Percentiles rank a stretch among this genome's conserved stretches.
These are phyloP conservation scores for Styela clava DNA, from an alignment of 23 tunicate species.

Conservation along the genomic window DNA sequence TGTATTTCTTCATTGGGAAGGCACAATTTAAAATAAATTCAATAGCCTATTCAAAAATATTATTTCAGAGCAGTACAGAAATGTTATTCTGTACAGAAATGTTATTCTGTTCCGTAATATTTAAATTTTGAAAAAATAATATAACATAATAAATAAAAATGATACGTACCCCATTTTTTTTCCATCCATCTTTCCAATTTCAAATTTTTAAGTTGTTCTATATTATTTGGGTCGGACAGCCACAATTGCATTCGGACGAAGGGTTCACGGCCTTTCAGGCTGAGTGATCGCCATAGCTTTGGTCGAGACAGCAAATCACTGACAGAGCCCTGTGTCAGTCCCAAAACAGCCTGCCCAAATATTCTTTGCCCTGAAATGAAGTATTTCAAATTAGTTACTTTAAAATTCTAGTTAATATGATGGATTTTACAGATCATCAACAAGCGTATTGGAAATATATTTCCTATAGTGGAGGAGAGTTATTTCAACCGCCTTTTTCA, in stretches of 20 bases:
- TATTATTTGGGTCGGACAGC: constrained; percentile 46
- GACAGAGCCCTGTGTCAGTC: constrained; percentile 65
- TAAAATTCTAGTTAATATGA: background rate
- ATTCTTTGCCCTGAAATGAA: constrained; percentile 48
- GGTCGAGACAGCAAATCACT: constrained; percentile 59
- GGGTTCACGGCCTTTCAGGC: constrained; percentile 68
- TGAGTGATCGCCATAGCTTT: constrained; percentile 39
- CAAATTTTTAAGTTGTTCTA: constrained; percentile 36
- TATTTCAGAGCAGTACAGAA: no score
- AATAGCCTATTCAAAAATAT: no score
- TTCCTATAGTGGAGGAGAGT: background rate
- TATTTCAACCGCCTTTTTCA: background rate
- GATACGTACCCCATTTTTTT: constrained; percentile 40
- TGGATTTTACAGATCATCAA: background rate
- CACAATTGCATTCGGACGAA: constrained; percentile 61
- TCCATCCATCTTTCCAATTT: constrained; percentile 40
- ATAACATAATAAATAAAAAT: no score
- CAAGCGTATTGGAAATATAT: background rate
- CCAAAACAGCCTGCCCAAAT: constrained; percentile 57
- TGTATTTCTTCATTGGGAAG: no score
- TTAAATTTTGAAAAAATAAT: no score
- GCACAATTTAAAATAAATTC: no score
- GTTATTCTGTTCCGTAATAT: no score
- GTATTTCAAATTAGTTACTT: background rate
- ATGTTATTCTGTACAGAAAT: no score